Percentiles rank a stretch among this genome's conserved stretches.
Conservation (phyloP, 35 echinoderm and acorn worm genomes). For the Lytechinus pictus region DNA sequence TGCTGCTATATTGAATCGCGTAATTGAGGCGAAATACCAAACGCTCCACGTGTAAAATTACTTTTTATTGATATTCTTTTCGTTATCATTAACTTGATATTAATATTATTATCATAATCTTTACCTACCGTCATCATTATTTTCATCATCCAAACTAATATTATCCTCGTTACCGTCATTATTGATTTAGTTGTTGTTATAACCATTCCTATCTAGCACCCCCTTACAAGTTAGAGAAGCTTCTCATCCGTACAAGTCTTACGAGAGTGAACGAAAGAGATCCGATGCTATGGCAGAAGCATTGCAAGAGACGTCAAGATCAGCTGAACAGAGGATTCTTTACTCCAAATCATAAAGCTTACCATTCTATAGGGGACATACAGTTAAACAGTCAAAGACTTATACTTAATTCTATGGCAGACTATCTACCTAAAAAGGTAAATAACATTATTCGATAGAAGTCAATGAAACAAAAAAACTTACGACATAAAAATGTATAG, state of each 20-base stretch:
- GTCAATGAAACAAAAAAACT: no score
- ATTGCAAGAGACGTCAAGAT: slow-evolving; percentile 64
- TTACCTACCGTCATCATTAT: no score
- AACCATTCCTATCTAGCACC: slow-evolving; percentile 33
- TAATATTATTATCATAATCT: no score
- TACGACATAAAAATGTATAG: no score
- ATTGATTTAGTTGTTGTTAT: background rate
- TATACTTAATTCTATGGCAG: slow-evolving; percentile 72
- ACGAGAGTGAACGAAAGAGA: slow-evolving; percentile 50
- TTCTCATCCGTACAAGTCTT: slow-evolving; percentile 60
- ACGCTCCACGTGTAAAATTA: no score
- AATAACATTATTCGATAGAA: no score
- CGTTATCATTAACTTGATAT: no score
- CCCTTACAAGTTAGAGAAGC: slow-evolving; percentile 63
- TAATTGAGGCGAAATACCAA: no score
- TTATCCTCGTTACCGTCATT: background rate
- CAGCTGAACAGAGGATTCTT: slow-evolving; percentile 87
- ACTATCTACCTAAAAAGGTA: slow-evolving; percentile 80
- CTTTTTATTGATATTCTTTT: no score
- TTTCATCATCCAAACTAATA: no score
- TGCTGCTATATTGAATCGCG: no score
- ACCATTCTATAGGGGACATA: slow-evolving; percentile 80
- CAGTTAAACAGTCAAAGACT: slow-evolving; percentile 75
- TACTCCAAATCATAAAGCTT: slow-evolving; percentile 77
- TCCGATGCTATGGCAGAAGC: slow-evolving; percentile 51